Evolutionary conservation across 2,113 vertebrate genomes (phyloP).

Genomic region (Nibea albiflora): DNA sequence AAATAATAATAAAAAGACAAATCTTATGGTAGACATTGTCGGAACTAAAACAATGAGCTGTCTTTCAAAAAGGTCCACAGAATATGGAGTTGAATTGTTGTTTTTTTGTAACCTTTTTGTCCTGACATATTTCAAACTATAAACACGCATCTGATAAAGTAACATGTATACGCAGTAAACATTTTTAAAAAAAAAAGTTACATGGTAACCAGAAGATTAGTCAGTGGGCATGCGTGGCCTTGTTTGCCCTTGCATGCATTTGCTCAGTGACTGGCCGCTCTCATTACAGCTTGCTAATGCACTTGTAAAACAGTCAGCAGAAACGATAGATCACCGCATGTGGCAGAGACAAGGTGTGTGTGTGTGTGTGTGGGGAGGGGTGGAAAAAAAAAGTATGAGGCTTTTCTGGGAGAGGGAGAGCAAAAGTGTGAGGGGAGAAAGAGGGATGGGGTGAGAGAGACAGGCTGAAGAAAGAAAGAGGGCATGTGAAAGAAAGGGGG

Average conservation of each 20-base stretch:
- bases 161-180: not conserved
- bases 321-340: slow-evolving; percentile 97
- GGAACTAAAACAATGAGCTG: not conserved
- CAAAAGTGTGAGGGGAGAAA: slow-evolving; percentile 47
- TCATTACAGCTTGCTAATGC: slow-evolving; percentile 99
- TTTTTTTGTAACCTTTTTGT: not conserved
- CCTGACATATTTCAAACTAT: not conserved
- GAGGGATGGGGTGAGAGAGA: slow-evolving; percentile 59
- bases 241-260: slow-evolving; percentile 92
- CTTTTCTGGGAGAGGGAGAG: slow-evolving; percentile 48
- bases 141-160: not conserved
- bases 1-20: too few species aligned
- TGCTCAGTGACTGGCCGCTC: slow-evolving; percentile 95
- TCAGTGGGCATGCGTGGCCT: slow-evolving; percentile 87
- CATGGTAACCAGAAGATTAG: slow-evolving; percentile 55
- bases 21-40: too few species aligned
- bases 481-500: slow-evolving; percentile 34
- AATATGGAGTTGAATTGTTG: not conserved
- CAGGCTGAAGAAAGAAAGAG: slow-evolving; percentile 62
- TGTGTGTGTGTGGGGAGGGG: slow-evolving; percentile 18
- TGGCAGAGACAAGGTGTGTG: slow-evolving; percentile 89
- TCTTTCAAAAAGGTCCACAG: not conserved
- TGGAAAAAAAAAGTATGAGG: slow-evolving; percentile 31
- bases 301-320: slow-evolving; percentile 99
- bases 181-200: not conserved